Base-by-base conservation (phyloP, 2,888 invertebrate genomes). In the Sinopyrophorus schimmeli region DNA sequence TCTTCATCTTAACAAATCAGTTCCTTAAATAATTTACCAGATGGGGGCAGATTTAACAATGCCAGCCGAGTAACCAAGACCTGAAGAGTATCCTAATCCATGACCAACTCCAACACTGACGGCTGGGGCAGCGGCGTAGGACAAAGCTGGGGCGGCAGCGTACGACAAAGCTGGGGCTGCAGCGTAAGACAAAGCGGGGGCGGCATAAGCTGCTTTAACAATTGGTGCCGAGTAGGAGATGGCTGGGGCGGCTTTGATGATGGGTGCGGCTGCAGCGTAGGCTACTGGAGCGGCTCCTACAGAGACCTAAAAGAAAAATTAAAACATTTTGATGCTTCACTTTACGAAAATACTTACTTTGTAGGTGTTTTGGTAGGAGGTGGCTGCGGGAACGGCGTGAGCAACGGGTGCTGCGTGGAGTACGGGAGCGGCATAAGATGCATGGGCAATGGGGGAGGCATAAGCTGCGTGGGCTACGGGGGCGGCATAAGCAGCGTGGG, bases 351-450 rank as follows among this genome's bases (percentile, higher is more conserved):
- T 5, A 15, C 73, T 65, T 66, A 82, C 80, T 73, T 79, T 81
- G 74, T 82, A 79, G 57, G 80, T 77, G 75, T 82, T 83, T 60
- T 83, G 79, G 68, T 83, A 83, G 56, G 82, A 82, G 58, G 82
- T 81, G 56, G 82, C 82, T 14, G 79, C 77, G 26, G 82, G 82
- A 1, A 79, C 72, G 20, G 76, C 77, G 40, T 76, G 67, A 59
- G 77, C 76, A 30, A 78, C 76, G 16, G 78, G 74, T 1, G 66
- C 68, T 1, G 53, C 47, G 11, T 55, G 40, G 6, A 48, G 50
- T 10, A 59, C 61, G 0, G 70, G 65, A 12, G 76, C 67, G 47
- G 73, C 59, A 53, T 61, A 53, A 20, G 58, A 59, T 11, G 59
- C 63, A 37, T 60, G 60, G 3, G 56, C 53, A 5, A 49, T 12